A percentile compares a stretch with the other conserved stretches of the same genome.
These are phyloP conservation scores for Mormyrus iriodes DNA, from an alignment of 2,113 vertebrate genomes.

Conservation along the genomic window DNA sequence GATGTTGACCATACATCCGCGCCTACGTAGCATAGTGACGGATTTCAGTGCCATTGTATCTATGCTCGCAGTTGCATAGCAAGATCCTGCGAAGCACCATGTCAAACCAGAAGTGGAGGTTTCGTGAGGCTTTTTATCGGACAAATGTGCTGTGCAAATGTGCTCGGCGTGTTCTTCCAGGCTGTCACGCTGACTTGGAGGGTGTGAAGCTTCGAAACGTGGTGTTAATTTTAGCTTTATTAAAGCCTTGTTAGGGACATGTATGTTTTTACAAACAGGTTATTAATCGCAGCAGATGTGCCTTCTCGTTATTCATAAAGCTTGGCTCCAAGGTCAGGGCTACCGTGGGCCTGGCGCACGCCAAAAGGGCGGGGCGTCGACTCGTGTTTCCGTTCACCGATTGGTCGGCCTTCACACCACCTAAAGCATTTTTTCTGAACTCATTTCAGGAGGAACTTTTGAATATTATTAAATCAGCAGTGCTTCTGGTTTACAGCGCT, in stretches of 20 bases:
- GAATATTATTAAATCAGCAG: neutral
- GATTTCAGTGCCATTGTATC: neutral
- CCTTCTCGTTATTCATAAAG: slow-evolving; percentile 30
- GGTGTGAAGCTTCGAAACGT: slow-evolving; percentile 29
- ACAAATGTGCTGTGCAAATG: slow-evolving; percentile 36
- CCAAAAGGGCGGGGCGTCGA: neutral
- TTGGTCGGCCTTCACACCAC: neutral
- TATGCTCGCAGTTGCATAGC: neutral
- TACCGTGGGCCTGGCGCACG: slow-evolving; percentile 19
- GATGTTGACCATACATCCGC: neutral
- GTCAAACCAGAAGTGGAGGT: slow-evolving; percentile 29
- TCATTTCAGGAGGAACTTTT: neutral
- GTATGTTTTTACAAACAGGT: slow-evolving; percentile 47
- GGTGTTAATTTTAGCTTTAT: slow-evolving; percentile 48
- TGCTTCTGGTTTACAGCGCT: neutral
- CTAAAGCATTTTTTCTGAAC: neutral
- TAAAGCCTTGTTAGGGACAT: slow-evolving; percentile 40
- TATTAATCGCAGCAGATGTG: slow-evolving; percentile 41
- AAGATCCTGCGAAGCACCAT: neutral
- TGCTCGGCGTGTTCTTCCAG: slow-evolving; percentile 24
- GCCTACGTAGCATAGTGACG: neutral
- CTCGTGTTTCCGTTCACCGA: neutral
- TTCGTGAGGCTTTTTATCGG: slow-evolving; percentile 36
- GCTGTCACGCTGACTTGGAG: slow-evolving; percentile 25
- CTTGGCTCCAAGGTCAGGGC: slow-evolving; percentile 30